Conservation (phyloP, 2,113 vertebrate species). For the Notothenia rossii region DNA sequence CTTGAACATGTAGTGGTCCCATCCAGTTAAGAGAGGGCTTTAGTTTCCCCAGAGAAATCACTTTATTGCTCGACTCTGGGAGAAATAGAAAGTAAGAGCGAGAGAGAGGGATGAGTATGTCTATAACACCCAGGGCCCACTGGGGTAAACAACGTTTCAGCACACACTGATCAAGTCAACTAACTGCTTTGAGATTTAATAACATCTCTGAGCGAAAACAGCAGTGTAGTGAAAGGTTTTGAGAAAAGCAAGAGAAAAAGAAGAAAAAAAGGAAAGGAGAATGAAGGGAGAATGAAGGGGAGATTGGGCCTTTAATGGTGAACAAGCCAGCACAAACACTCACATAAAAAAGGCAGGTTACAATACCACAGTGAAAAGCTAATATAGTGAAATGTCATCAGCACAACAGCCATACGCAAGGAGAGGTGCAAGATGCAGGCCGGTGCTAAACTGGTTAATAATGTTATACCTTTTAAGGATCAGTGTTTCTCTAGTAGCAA, state of each 20-base stretch:
- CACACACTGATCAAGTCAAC: constrained; percentile 73
- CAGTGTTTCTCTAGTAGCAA: constrained; percentile 35
- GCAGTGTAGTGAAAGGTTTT: constrained; percentile 15
- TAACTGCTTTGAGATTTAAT: constrained; percentile 69
- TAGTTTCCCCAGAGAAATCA: constrained; percentile 58
- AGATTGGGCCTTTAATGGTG: constrained; percentile 17
- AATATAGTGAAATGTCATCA: constrained; percentile 71
- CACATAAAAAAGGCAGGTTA: constrained; percentile 35
- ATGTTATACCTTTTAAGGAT: constrained; percentile 62
- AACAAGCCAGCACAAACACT: background rate
- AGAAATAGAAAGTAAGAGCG: constrained; percentile 21
- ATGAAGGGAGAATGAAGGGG: background rate
- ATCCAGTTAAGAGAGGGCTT: constrained; percentile 19
- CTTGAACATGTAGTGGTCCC: background rate
- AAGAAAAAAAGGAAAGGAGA: background rate
- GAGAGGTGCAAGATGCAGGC: constrained; percentile 44
- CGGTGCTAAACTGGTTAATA: constrained; percentile 50
- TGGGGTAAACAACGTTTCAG: constrained; percentile 64
- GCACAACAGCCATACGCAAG: constrained; percentile 58
- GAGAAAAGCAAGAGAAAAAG: background rate
- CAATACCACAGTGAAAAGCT: constrained; percentile 53
- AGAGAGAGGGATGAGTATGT: constrained; percentile 34
- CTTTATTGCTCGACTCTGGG: constrained; percentile 27
- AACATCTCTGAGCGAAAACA: constrained; percentile 35
- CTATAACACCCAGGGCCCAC: constrained; percentile 58